A percentile compares a stretch with the other conserved stretches of the same genome.
Conservation (phyloP, 1,140 invertebrate species). For the Lepidurus apus region DNA sequence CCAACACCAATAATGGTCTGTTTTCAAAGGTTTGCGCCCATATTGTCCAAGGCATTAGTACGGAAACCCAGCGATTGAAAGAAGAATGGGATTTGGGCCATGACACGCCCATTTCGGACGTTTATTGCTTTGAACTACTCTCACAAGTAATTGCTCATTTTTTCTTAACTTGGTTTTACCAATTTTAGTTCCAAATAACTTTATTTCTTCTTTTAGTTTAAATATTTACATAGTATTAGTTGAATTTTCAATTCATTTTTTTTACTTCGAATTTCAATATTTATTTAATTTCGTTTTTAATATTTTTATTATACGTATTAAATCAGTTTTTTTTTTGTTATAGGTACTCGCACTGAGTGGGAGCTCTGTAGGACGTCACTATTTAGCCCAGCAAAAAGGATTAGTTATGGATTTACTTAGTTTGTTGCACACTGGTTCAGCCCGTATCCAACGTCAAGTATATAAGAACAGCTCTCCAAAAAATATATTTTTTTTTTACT, state of each 20-base stretch:
- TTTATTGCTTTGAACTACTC: slow-evolving; percentile 96
- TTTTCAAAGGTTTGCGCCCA: slow-evolving; percentile 70
- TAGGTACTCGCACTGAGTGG: slow-evolving; percentile 83
- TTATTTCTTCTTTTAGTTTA: neutral
- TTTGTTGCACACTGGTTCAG: slow-evolving; percentile 86
- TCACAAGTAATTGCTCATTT: slow-evolving; percentile 55
- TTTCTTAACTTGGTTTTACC: neutral
- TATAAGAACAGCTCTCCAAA: slow-evolving; percentile 24
- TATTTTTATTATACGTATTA: neutral
- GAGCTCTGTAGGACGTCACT: slow-evolving; percentile 78
- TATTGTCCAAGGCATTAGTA: slow-evolving; percentile 86
- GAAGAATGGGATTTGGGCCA: slow-evolving; percentile 76
- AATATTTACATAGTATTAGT: neutral
- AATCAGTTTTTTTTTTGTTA: neutral
- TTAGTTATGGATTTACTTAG: slow-evolving; percentile 77
- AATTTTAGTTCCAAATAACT: neutral
- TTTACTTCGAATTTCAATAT: neutral
- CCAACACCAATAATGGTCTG: slow-evolving; percentile 37
- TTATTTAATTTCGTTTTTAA: neutral
- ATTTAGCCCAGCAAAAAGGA: slow-evolving; percentile 80
- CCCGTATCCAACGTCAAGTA: slow-evolving; percentile 86
- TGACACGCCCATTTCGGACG: slow-evolving; percentile 58
- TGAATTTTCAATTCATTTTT: neutral
- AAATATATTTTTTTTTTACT: neutral
- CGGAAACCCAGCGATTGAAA: slow-evolving; percentile 72